A percentile compares a stretch with the other conserved stretches of the same genome.
Conservation (phyloP, 1,140 invertebrate species). For the Belonocnema kinseyi region DNA sequence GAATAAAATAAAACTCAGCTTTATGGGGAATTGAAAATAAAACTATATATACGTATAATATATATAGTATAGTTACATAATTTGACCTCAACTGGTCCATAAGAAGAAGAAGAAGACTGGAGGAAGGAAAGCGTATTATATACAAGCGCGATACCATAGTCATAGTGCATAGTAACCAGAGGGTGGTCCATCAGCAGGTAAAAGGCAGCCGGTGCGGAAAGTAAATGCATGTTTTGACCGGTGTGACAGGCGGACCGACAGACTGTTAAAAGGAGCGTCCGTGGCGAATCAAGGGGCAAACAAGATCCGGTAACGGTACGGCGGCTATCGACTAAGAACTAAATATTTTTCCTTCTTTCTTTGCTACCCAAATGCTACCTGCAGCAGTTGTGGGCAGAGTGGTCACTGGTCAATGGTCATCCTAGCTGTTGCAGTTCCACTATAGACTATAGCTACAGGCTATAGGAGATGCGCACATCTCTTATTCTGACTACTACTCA, state of each 20-base stretch:
- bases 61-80: neutral
- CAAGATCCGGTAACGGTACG: slow-evolving; percentile 64
- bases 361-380: slow-evolving; percentile 35
- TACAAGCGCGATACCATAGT: too few relatives aligned
- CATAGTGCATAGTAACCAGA: neutral
- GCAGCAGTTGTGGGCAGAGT: slow-evolving; percentile 27
- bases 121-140: neutral
- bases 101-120: slow-evolving; percentile 21
- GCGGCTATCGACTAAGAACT: slow-evolving; percentile 55
- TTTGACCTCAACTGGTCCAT: slow-evolving; percentile 22
- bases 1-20: neutral
- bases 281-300: slow-evolving; percentile 69
- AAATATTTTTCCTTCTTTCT: slow-evolving; percentile 52
- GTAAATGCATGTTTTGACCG: slow-evolving; percentile 63
- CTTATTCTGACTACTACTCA: neutral
- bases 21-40: slow-evolving; percentile 25
- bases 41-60: neutral
- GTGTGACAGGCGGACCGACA: slow-evolving; percentile 48
- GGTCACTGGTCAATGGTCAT: slow-evolving; percentile 32
- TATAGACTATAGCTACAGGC: slow-evolving; percentile 14
- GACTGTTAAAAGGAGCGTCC: slow-evolving; percentile 48
- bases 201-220: slow-evolving; percentile 38
- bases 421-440: neutral
- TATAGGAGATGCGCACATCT: too few relatives aligned
- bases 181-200: neutral